These are phyloP conservation scores for Denticeps clupeoides DNA, from an alignment of 2,797 vertebrate species.

Conservation along the genomic window DNA sequence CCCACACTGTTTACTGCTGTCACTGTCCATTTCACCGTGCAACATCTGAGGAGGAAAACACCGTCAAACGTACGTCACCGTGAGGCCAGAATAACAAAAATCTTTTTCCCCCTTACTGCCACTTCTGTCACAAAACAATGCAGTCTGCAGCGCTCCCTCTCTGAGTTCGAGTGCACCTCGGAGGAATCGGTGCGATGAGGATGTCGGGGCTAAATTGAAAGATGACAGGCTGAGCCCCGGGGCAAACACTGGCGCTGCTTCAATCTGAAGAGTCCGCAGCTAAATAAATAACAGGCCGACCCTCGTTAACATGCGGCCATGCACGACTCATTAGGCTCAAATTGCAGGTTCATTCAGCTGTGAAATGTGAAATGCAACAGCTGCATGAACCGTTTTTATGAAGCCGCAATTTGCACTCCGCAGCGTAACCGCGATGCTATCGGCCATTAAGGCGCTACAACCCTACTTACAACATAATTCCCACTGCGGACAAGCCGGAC, in stretches of 20 bases:
- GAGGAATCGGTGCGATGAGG: slow-evolving; percentile 29
- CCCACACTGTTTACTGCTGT: no score
- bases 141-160: no score
- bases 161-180: slow-evolving; percentile 6
- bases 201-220: slow-evolving; percentile 32
- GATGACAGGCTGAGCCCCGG: slow-evolving; percentile 31
- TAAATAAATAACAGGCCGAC: slow-evolving; percentile 33
- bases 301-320: slow-evolving; percentile 28
- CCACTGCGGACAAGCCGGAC: slow-evolving; percentile 24
- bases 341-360: slow-evolving; percentile 38
- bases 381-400: slow-evolving; percentile 36
- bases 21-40: no score
- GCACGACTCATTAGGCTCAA: slow-evolving; percentile 38
- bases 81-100: no score
- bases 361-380: slow-evolving; percentile 37
- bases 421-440: slow-evolving; percentile 35
- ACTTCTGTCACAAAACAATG: no score
- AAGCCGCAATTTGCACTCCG: slow-evolving; percentile 28
- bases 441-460: slow-evolving; percentile 29
- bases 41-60: no score
- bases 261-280: slow-evolving; percentile 37
- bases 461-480: slow-evolving; percentile 32
- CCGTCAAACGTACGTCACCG: no score
- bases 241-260: slow-evolving; percentile 37
- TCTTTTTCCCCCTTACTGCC: no score